Evolutionary conservation across 2,113 vertebrate genomes (phyloP), one percentile per base, ranked within the genome.

Genomic region (Pleuronectes platessa): DNA sequence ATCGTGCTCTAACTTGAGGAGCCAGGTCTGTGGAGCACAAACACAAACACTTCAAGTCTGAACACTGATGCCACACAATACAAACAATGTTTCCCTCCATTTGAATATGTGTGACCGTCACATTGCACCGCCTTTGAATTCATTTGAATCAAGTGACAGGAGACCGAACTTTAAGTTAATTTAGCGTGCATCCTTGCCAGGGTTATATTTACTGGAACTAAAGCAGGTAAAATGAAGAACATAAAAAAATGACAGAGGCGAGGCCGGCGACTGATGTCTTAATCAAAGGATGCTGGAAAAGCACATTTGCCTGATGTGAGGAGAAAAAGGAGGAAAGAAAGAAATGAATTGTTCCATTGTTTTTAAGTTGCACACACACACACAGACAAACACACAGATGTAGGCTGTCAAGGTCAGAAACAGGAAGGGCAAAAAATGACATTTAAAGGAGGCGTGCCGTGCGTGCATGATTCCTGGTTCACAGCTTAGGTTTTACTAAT

Each of bases 321-420:
- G 9, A 59, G 47, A 42, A 54, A 54, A 79, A 71, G 21, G 3
- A 27, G 51, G 20, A 37, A 40, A 65, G 20, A 61, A 61, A 77
- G 21, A 56, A 62, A 71, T 1, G 15, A 15, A 64, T 56, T 73
- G 23, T 56, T 64, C 17, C 20, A 40, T 23, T 78, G 37, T 78
- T 80, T 83, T 40, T 37, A 7, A 61, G 45, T 51, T 54, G 15
- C 45, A 3, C 45, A 47, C 45, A 13, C 45, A 45, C 42, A 45
- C 42, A 45, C 42, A 45, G 8, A 45, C 42, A 45, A 7, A 24
- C 13, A 60, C 9, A 5, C 40, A 17, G 40, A 27, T 49, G 6
- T 8, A 18, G 42, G 14, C 37, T 62, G 31, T 75, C 70, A 67
- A 69, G 81, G 74, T 84, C 67, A 85, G 31, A 59, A 66, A 23